A percentile compares a stretch with the other conserved stretches of the same genome.
These are phyloP conservation scores for Gephyroberyx darwinii DNA, from an alignment of 2,797 vertebrate species.

Conservation along the genomic window DNA sequence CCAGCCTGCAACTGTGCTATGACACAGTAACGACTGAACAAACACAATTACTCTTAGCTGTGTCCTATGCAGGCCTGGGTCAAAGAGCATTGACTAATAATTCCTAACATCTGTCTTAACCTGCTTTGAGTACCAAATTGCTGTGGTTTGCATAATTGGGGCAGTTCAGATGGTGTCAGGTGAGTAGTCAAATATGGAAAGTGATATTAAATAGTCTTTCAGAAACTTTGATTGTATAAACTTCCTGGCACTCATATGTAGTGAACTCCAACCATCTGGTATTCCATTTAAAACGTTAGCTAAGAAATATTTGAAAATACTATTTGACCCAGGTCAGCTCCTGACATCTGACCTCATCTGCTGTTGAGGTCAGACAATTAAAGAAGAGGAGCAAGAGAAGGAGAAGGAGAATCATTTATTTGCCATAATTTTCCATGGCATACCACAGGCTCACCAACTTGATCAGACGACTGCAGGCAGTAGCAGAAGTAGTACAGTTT, in stretches of 20 bases:
- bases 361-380: conserved; percentile 6
- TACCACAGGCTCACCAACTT: background rate
- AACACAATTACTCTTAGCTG: conserved; percentile 21
- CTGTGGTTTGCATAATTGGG: background rate
- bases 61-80: conserved; percentile 22
- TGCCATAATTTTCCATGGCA: background rate
- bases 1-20: conserved; percentile 53
- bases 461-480: conserved; percentile 6
- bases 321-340: conserved; percentile 35
- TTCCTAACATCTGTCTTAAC: conserved; percentile 11
- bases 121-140: conserved; percentile 10
- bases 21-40: conserved; percentile 40
- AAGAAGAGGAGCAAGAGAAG: conserved; percentile 25
- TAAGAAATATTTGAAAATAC: conserved; percentile 35
- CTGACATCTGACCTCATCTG: background rate
- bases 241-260: conserved; percentile 10
- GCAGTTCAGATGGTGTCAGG: background rate
- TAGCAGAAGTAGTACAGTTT: conserved; percentile 30
- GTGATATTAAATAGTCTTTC: background rate
- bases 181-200: background rate
- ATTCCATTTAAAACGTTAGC: background rate
- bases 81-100: conserved; percentile 52
- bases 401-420: conserved; percentile 20
- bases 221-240: conserved; percentile 1
- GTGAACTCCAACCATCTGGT: background rate